Base-by-base conservation (phyloP, 2,888 invertebrate genomes). In the Agrotis segetum region DNA sequence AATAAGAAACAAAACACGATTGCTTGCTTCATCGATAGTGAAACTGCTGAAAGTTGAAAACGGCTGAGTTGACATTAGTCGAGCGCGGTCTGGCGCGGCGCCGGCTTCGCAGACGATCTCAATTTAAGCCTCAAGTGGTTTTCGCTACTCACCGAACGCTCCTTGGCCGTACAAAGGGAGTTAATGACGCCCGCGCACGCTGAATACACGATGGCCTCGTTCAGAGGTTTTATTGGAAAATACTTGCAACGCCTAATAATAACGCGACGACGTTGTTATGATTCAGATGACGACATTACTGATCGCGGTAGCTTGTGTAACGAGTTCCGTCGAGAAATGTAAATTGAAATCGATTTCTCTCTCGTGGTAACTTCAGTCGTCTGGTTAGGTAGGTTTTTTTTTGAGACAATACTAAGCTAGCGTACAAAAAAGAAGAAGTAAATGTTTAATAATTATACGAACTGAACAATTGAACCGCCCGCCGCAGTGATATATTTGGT, bases 41-140 rank as follows among this genome's bases (percentile, higher is more conserved):
- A 75, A 79, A 67, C 68, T 78, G 73, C 67, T 74, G 73, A 80
- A 82, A 86, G 82, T 86, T 88, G 85, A 87, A 88, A 89, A 87
- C 82, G 83, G 86, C 84, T 88, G 85, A 88, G 85, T 86, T 87
- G 90, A 85, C 87, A 67, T 82, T 84, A 85, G 80, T 85, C 66
- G 77, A 88, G 81, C 79, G 64, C 58, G 58, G 56, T 47, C 29
- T 49, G 34, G 52, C 29, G 24, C 70, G 63, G 34, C 52, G 77
- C 78, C 83, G 85, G 88, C 71, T 89, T 92, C 89, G 82, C 84
- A 87, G 88, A 86, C 90, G 91, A 93, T 94, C 93, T 95, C 91
- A 93, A 95, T 93, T 93, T 92, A 92, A 91, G 87, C 89, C 88
- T 91, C 90, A 88, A 94, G 92, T 90, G 92, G 90, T 93, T 93